These are phyloP conservation scores for Drosophila paranaensis DNA, from an alignment of 2,888 invertebrate genomes.

Conservation along the genomic window DNA sequence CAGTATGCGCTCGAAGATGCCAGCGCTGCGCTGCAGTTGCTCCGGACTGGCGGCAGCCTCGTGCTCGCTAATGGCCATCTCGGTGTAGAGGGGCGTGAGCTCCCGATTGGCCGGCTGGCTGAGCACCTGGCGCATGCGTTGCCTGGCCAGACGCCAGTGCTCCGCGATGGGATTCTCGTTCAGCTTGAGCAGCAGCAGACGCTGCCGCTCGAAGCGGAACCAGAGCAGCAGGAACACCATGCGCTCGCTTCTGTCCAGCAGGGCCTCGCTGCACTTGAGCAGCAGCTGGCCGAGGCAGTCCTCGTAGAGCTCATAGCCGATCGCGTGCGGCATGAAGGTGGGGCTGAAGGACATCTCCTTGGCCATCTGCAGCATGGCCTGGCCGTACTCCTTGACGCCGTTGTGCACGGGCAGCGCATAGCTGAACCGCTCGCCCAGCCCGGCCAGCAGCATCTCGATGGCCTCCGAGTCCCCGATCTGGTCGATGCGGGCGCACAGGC, in stretches of 20 bases:
- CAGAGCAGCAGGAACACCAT: constrained; percentile 87
- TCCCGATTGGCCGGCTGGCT: constrained; percentile 86
- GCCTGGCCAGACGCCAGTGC: constrained; percentile 79
- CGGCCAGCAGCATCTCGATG: constrained; percentile 85
- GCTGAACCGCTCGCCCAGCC: constrained; percentile 56
- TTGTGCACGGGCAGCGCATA: constrained; percentile 45
- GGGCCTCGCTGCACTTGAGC: constrained; percentile 84
- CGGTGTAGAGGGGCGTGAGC: constrained; percentile 87
- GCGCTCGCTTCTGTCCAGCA: constrained; percentile 72
- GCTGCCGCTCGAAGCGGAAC: constrained; percentile 87
- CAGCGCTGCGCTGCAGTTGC: constrained; percentile 57
- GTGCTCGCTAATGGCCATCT: constrained; percentile 87
- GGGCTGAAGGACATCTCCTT: constrained; percentile 87
- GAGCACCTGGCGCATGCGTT: constrained; percentile 86
- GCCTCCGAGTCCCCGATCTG: constrained; percentile 85
- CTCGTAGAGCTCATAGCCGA: constrained; percentile 87
- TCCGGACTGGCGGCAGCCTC: constrained; percentile 75
- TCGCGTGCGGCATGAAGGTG: constrained; percentile 86
- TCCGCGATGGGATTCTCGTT: constrained; percentile 81
- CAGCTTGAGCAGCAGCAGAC: constrained; percentile 85
- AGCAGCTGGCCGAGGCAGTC: constrained; percentile 86
- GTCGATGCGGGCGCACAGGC: constrained; percentile 79
- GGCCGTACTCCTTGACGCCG: constrained; percentile 54
- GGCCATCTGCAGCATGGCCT: constrained; percentile 81
- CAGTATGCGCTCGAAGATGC: not conserved